Base-by-base conservation (phyloP, 37 sponge, comb jelly and placozoan species). In the Corticium candelabrum region DNA sequence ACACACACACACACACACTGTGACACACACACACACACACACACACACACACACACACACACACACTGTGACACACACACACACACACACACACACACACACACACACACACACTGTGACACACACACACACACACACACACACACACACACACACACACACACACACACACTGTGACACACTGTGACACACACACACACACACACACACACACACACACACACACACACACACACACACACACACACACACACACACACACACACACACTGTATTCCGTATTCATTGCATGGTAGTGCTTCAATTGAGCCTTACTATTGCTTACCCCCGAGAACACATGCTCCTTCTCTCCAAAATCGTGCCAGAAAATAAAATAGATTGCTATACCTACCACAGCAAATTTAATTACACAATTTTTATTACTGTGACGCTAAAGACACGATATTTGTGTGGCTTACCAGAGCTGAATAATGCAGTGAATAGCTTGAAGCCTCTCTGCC, bases 291-390 rank as follows among this genome's bases (percentile, higher is more conserved):
- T 35, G 4, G 37, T 3, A 41, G 37, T 34, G 29, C 39, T 5
- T n/a, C 4, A 35, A 68, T 38, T 15, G 34, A 31, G 2, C 7
- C 21, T 33, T 38, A 34, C 15, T 1, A 36, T 70, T 2, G 37
- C 84, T 35, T 35, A 86, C 86, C 82, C 74, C 41, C 38, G 82
- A 67, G 82, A 86, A 86, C 4, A 76, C 76, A 76, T 86, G 82
- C 40, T 41, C 35, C 38, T 81, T 69, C 1, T 78, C 77, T 71
- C 82, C 82, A 38, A 76, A 86, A 37, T 86, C 82, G 40, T 86
- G 82, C 1, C 62, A 32, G 40, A 86, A 81, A 4, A 81, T 82
- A 3, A 68, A 69, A 68, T 86, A 81, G 41, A 82, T 82, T 21
- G 74, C 41, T 67, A 86, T 15, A 0, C 76, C 86, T 86, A 71